Evolutionary conservation across 2,888 invertebrate genomes (phyloP), one percentile per base, ranked within the genome.

Genomic region (Cartodere bifasciata): DNA sequence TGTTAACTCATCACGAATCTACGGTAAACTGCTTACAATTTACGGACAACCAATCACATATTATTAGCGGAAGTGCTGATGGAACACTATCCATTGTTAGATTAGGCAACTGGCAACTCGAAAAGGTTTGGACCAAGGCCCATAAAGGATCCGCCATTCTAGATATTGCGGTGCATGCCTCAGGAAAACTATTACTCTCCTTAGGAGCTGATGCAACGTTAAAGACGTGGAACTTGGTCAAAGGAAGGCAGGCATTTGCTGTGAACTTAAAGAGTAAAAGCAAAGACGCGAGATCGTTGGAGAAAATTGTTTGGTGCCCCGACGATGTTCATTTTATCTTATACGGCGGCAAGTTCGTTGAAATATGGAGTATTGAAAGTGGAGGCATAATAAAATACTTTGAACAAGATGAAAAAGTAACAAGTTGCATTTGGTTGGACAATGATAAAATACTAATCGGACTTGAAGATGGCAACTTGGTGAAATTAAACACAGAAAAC

Each of bases 181-280:
- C 79, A 46, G 90, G 90, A 9, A 91, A 90, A 61, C 50, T 94
- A 41, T 87, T 88, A 1, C 60, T 95, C 5, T 83, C 90, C 7
- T 69, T 91, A 21, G 88, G 91, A 10, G 74, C 72, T 28, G 92
- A 95, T 58, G 74, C 73, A 44, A 78, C 82, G 4, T 58, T 95
- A 25, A 67, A 80, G 47, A 92, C 92, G 3, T 95, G 95, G 95
- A 92, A 95, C 64, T 65, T 95, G 38, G 68, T 94, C 1, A 91
- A 88, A 57, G 94, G 92, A 0, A 71, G 90, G 36, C 77, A 78
- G 45, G 92, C 91, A 0, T 94, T 85, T 55, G 78, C 82, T 1
- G 84, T 83, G n/a, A 90, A 91, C 56, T 63, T 92, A 16, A 73
- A 75, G 38, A 77, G 69, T 49, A 79, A 76, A 61, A 67, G 68